These are phyloP conservation scores for Heliconius hewitsoni DNA, from an alignment of 1,140 invertebrate genomes.

Conservation along the genomic window DNA sequence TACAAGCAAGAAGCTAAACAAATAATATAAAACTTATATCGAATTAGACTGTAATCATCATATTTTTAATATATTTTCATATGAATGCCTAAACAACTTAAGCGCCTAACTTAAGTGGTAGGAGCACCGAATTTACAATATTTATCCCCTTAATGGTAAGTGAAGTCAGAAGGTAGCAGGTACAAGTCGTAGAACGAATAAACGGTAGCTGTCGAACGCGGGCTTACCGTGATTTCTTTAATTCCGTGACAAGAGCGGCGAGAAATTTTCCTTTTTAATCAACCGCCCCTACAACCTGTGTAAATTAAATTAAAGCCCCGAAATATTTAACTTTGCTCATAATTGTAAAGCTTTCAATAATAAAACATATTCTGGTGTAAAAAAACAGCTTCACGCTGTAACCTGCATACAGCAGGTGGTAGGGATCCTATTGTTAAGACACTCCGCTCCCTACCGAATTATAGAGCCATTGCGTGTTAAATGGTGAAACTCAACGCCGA, in stretches of 20 bases:
- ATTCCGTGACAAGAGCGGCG: conserved; percentile 44
- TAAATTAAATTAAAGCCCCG: conserved; percentile 66
- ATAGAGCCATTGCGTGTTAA: too few relatives aligned
- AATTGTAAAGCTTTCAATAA: conserved; percentile 45
- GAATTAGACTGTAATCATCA: too few relatives aligned
- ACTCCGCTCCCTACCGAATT: too few relatives aligned
- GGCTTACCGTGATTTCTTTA: conserved; percentile 56
- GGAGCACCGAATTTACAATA: background rate
- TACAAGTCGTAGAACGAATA: conserved; percentile 17
- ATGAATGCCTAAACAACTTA: background rate
- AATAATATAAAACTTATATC: background rate
- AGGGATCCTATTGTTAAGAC: too few relatives aligned
- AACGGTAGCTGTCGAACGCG: conserved; percentile 38
- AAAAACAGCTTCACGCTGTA: too few relatives aligned
- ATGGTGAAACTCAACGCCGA: too few relatives aligned
- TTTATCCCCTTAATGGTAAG: conserved; percentile 9
- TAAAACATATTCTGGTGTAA: background rate
- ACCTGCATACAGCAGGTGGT: too few relatives aligned
- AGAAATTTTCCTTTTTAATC: conserved; percentile 64
- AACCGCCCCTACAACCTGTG: conserved; percentile 47
- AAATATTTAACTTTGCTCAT: conserved; percentile 66
- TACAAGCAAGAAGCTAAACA: too few relatives aligned
- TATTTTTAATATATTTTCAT: too few relatives aligned
- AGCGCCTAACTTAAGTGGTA: background rate
- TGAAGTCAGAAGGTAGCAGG: conserved; percentile 28